A percentile compares a stretch with the other conserved stretches of the same genome.
These are phyloP conservation scores for Coelinius sp. DNA, from an alignment of 2,888 invertebrate genomes.

Conservation along the genomic window DNA sequence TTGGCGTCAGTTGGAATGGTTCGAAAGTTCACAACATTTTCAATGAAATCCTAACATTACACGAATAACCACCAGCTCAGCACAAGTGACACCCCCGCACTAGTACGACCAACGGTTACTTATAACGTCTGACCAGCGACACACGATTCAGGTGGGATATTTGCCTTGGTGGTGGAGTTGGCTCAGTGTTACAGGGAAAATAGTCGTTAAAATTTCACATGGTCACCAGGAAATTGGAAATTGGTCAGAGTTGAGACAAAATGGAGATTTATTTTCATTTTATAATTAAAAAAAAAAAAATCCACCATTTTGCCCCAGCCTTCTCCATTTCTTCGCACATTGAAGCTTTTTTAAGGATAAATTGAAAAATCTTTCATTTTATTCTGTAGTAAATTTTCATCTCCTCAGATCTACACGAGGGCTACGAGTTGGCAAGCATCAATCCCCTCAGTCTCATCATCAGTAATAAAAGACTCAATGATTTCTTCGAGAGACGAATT, in stretches of 20 bases:
- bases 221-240: neutral
- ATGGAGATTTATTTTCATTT: no score
- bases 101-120: conserved; percentile 8
- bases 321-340: no score
- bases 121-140: conserved; percentile 7
- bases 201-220: neutral
- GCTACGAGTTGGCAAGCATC: neutral
- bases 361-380: no score
- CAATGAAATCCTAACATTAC: neutral
- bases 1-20: neutral
- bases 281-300: no score
- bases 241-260: no score
- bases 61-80: conserved; percentile 42
- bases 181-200: neutral
- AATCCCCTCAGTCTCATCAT: neutral
- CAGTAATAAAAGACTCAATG: neutral
- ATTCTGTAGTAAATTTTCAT: neutral
- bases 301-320: no score
- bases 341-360: no score
- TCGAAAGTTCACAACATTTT: neutral
- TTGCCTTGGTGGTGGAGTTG: conserved; percentile 36
- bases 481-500: neutral
- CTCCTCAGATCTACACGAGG: neutral
- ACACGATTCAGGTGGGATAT: conserved; percentile 8
- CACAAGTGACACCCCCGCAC: conserved; percentile 57